Evolutionary conservation across 2,113 vertebrate species (phyloP).

Genomic region (Pavo muticus): DNA sequence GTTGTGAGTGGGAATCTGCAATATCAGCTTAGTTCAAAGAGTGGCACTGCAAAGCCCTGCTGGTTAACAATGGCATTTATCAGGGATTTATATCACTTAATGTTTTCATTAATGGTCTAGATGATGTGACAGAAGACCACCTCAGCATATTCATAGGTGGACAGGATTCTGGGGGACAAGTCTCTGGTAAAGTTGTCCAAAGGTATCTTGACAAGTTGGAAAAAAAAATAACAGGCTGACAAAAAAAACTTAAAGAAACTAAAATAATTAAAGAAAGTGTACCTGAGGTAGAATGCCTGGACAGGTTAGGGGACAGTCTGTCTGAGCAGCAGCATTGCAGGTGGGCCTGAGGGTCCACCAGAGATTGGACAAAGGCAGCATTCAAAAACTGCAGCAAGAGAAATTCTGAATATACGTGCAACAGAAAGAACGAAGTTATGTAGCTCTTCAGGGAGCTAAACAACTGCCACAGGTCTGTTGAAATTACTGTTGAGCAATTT

Average conservation of each 20-base stretch:
- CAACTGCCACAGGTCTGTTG: background rate
- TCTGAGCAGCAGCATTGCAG: background rate
- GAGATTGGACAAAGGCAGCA: background rate
- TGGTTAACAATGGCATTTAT: background rate
- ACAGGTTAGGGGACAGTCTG: background rate
- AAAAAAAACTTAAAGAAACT: background rate
- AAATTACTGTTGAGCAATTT: constrained; percentile 19
- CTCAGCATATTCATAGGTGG: background rate
- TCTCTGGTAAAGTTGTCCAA: background rate
- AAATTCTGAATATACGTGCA: background rate
- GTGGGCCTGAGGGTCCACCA: background rate
- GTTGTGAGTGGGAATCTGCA: background rate
- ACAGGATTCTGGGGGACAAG: background rate
- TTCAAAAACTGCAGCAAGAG: background rate
- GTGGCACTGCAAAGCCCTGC: background rate
- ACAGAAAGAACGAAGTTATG: background rate
- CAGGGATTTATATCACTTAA: background rate
- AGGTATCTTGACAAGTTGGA: background rate
- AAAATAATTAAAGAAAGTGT: background rate
- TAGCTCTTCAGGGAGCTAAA: background rate
- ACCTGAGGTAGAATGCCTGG: background rate
- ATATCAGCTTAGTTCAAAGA: background rate
- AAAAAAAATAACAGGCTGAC: background rate
- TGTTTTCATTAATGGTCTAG: background rate
- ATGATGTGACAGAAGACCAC: background rate